Conservation (phyloP, 2,888 invertebrate genomes). For the Chalcis sispes region DNA sequence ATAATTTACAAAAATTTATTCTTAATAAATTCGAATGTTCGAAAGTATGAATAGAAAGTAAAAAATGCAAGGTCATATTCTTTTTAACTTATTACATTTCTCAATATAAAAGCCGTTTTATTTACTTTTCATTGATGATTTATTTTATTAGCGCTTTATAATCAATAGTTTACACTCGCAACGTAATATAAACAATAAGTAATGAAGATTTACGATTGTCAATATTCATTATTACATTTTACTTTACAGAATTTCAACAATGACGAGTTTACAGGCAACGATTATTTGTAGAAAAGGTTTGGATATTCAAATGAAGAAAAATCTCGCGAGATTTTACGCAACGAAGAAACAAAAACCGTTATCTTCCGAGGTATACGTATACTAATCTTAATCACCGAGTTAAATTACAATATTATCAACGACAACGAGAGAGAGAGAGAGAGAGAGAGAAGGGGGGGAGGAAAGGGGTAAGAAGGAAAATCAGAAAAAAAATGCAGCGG, state of each 20-base stretch:
- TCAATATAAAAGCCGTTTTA: neutral
- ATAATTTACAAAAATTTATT: too few species aligned
- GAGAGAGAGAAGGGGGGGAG: too few species aligned
- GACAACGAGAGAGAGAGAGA: too few species aligned
- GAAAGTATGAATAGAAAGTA: too few species aligned
- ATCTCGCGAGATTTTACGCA: slow-evolving; percentile 54
- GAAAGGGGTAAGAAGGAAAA: too few species aligned
- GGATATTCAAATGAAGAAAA: neutral
- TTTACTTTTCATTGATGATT: neutral
- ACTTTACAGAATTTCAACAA: slow-evolving; percentile 16
- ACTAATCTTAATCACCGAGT: too few species aligned
- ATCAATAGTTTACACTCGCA: neutral
- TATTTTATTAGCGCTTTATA: neutral
- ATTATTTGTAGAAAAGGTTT: slow-evolving; percentile 2
- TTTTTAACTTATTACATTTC: neutral
- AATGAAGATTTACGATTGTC: neutral
- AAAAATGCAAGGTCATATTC: neutral
- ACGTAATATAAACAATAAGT: neutral
- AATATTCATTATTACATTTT: neutral
- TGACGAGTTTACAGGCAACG: neutral
- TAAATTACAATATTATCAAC: neutral
- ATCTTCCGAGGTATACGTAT: slow-evolving; percentile 68
- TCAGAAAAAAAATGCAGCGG: too few species aligned
- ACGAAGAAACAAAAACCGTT: slow-evolving; percentile 65
- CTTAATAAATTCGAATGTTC: too few species aligned